Base-by-base conservation (phyloP, 2,888 invertebrate species). In the Cantharis rufa region DNA sequence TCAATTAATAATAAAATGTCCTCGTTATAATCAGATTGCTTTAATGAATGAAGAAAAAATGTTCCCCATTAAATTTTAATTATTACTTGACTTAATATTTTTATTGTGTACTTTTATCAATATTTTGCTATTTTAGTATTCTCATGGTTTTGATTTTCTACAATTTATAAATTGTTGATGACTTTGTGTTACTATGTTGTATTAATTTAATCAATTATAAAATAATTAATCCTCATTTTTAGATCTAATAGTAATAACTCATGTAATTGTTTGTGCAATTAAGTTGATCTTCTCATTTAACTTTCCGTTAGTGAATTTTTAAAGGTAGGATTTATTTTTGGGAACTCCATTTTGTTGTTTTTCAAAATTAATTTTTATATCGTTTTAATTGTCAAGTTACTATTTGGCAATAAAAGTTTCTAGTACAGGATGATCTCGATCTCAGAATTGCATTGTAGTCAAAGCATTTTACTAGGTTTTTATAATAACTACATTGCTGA, bases 21-120 rank as follows among this genome's bases (percentile, higher is more conserved):
- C 75, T 78, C 66, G 75, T 72, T 70, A 75, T 74, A 75, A 75
- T 72, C 78, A 70, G 21, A 15, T 69, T 69, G 15, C 16, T n/a
- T 21, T 66, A 66, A 66, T 7, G 48, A n/a, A n/a, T 9, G 48
- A 48, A 48, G n/a, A 48, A 5, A 48, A n/a, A 48, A 48, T 13
- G n/a, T 48, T 48, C 7, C 7, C n/a, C n/a, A 48, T n/a, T 48
- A 9, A n/a, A n/a, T n/a, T 9, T 48, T 48, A 48, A 48, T 48
- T n/a, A 48, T 13, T 24, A 24, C 24, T 24, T 24, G 24, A 32
- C 5, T 32, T 32, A 32, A 48, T 48, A 48, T 48, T 48, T 48
- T 48, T 48, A 48, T 48, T 48, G 48, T 48, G 48, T n/a, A n/a
- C 7, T n/a, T 1, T 48, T 48, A 7, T 48, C 1, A 48, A 48